Base-by-base conservation (phyloP, 2,113 vertebrate genomes). In the Burhinus bistriatus region DNA sequence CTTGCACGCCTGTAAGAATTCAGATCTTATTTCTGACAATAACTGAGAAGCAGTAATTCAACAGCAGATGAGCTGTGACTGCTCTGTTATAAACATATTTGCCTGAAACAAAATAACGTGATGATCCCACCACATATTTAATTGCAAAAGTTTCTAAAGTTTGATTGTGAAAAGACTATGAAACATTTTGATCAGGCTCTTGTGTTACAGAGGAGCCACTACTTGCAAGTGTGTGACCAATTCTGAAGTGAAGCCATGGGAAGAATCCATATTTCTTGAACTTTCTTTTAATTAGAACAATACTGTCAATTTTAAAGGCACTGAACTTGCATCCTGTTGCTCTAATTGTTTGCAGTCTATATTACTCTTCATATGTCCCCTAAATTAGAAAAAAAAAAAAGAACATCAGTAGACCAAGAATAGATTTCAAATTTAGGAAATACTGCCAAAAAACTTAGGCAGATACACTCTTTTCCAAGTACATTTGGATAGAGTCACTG, bases 41-140 rank as follows among this genome's bases (percentile, higher is more conserved):
- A 95, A 72, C 36, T 82, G 73, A 85, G 93, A 79, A 89, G 51
- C 29, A 89, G 66, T 87, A 91, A 76, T 64, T 97, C 79, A 92
- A 96, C 51, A 93, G 95, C 77, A 95, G 68, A 90, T 95, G 77
- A 91, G 59, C 45, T 92, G 47, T 83, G 83, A 95, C 75, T 94
- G 65, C 40, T 65, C 23, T 59, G 57, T 86, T 71, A 90, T 55
- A 79, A 71, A 82, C 52, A 62, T 69, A 86, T 91, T 84, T 94
- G 47, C 83, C 10, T 87, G 87, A 73, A 94, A 97, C 27, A 93
- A 96, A 96, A 87, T 36, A 44, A 76, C 1, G 8, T 55, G 71
- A 87, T 95, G 23, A 54, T 91, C 36, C 81, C 85, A 93, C 57
- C 47, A 90, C 47, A 73, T 51, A 87, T 83, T 96, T 88, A 70